These are phyloP conservation scores for Lordiphosa mommai DNA, from an alignment of 1,140 invertebrate species.

Conservation along the genomic window DNA sequence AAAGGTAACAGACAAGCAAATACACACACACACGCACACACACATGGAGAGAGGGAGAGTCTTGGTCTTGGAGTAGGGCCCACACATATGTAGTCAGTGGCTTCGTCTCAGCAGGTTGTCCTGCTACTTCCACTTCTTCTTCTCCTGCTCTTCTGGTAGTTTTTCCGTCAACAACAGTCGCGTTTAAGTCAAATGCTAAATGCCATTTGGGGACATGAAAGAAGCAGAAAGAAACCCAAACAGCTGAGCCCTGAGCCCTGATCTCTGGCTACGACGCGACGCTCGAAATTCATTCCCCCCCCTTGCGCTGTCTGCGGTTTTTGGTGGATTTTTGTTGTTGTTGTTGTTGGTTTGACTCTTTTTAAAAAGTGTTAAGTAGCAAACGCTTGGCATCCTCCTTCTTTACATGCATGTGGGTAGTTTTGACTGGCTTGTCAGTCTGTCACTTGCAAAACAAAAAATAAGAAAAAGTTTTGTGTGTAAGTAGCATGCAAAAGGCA, in stretches of 20 bases:
- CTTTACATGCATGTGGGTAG: slow-evolving; percentile 40
- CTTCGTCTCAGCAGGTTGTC: slow-evolving; percentile 53
- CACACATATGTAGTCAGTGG: slow-evolving; percentile 56
- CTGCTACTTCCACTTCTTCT: neutral
- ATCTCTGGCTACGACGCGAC: slow-evolving; percentile 22
- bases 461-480: slow-evolving; percentile 25
- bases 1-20: slow-evolving; percentile 53
- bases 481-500: slow-evolving; percentile 31
- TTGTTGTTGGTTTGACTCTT: slow-evolving; percentile 7
- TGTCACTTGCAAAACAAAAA: slow-evolving; percentile 54
- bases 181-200: slow-evolving; percentile 71
- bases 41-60: neutral
- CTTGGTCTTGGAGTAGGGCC: slow-evolving; percentile 11
- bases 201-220: slow-evolving; percentile 64
- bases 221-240: slow-evolving; percentile 17
- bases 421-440: slow-evolving; percentile 64
- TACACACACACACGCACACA: slow-evolving; percentile 11
- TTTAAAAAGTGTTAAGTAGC: slow-evolving; percentile 66
- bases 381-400: slow-evolving; percentile 18
- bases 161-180: slow-evolving; percentile 40
- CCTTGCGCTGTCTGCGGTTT: slow-evolving; percentile 62
- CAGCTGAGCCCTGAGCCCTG: slow-evolving; percentile 42
- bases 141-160: neutral
- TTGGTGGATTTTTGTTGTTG: slow-evolving; percentile 5
- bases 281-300: slow-evolving; percentile 8